Percentiles rank a stretch among this genome's conserved stretches.
Conservation (phyloP, 2,797 vertebrate species). For the Enteromius afrohamiltoni region DNA sequence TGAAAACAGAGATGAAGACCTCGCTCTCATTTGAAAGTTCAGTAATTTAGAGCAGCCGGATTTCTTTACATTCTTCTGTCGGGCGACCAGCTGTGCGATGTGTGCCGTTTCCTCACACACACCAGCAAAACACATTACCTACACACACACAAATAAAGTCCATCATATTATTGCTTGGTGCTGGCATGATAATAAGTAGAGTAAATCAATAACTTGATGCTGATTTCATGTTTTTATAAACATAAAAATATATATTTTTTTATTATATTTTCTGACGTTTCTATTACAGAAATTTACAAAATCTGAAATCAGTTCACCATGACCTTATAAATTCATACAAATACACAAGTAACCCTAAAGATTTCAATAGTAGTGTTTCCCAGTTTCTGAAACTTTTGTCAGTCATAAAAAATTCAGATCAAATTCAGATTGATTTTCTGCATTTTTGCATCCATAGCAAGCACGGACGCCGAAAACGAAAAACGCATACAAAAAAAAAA, state of each 20-base stretch:
- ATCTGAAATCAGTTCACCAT: not conserved
- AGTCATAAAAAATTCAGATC: too few relatives aligned
- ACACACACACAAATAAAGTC: conserved; percentile 33
- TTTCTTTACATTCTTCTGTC: conserved; percentile 85
- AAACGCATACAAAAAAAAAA: too few relatives aligned
- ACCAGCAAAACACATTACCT: conserved; percentile 83
- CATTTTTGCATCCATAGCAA: too few relatives aligned
- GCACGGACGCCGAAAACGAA: too few relatives aligned
- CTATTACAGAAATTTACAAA: not conserved
- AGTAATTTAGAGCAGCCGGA: conserved; percentile 77
- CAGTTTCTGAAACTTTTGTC: too few relatives aligned
- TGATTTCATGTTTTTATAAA: not conserved
- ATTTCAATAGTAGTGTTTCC: too few relatives aligned
- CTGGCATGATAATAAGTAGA: not conserved
- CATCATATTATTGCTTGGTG: not conserved
- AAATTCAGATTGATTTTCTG: too few relatives aligned
- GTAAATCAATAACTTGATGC: not conserved
- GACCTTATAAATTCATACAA: not conserved
- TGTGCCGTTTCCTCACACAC: conserved; percentile 83
- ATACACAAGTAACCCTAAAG: not conserved
- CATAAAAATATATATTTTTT: too few relatives aligned
- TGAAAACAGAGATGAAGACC: conserved; percentile 76
- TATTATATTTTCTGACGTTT: too few relatives aligned
- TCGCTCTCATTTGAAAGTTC: conserved; percentile 88
- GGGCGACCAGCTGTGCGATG: conserved; percentile 88